Evolutionary conservation across 2,888 invertebrate species (phyloP), one percentile per base, ranked within the genome.

Genomic region (Drosophila mercatorum): DNA sequence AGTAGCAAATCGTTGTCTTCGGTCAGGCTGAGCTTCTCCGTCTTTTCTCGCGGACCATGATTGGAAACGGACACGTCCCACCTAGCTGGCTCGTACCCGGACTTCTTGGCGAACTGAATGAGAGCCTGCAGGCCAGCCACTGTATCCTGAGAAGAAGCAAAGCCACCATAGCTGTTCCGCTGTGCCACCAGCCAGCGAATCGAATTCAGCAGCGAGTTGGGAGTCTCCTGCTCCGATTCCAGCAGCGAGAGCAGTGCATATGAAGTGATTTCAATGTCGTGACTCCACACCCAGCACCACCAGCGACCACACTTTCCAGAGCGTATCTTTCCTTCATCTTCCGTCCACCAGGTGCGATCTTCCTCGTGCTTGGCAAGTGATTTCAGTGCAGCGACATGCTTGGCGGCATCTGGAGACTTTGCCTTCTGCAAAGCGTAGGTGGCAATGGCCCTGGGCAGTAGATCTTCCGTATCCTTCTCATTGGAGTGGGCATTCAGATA

Each of bases 291-390:
- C 90, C 85, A 95, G 67, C 95, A 92, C 80, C 93, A 94, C 88
- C 90, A 91, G 47, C 78, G 75, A 2, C 10, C 55, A 34, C 76
- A 78, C 38, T 22, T 55, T 2, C 58, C 62, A 3, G 44, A 0
- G 1, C 51, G 66, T 59, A 94, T 94, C 12, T 91, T 88, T 49
- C 93, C 89, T 0, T 93, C 91, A 11, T 93, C 92, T 64, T 96
- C 95, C 49, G 95, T 95, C 98, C 98, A 98, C 96, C 97, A 97
- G 83, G 96, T 95, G 83, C 94, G 94, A 60, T 95, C 96, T 2
- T 83, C 94, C 59, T 94, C 93, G 22, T 94, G 92, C 73, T 94
- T 93, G 68, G 94, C 94, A 77, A 95, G 94, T 1, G 96, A 95
- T 5, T 94, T 93, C 0, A 91, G 68, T 4, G 79, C 51, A 0